Conservation (phyloP, 2,888 invertebrate species). For the Phymatocera aterrima region DNA sequence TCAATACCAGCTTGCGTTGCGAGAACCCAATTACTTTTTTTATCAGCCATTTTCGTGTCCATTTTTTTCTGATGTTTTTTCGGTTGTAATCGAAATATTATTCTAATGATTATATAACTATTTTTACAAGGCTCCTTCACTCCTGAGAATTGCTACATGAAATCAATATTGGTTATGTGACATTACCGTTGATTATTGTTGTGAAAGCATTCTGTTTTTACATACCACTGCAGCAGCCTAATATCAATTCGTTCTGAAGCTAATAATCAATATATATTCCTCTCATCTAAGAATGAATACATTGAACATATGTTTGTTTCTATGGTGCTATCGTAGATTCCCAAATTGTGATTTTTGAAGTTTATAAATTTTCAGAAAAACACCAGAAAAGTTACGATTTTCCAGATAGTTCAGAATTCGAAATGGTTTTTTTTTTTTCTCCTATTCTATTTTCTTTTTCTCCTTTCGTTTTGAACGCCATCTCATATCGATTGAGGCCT, state of each 20-base stretch:
- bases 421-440: not conserved
- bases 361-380: slow-evolving; percentile 55
- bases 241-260: slow-evolving; percentile 18
- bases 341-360: slow-evolving; percentile 59
- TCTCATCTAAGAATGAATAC: slow-evolving; percentile 64
- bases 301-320: slow-evolving; percentile 66
- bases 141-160: not conserved
- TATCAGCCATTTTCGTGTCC: not conserved
- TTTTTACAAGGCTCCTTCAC: slow-evolving; percentile 20
- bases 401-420: slow-evolving; percentile 9
- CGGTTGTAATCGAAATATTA: not conserved
- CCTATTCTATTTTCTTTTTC: slow-evolving; percentile 36
- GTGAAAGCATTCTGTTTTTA: not conserved
- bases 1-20: slow-evolving; percentile 7
- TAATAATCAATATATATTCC: slow-evolving; percentile 58
- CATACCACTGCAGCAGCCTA: slow-evolving; percentile 37
- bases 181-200: slow-evolving; percentile 13
- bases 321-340: slow-evolving; percentile 54
- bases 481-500: no score
- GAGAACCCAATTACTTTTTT: slow-evolving; percentile 23
- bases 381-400: slow-evolving; percentile 52
- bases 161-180: not conserved
- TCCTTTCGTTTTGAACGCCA: slow-evolving; percentile 52
- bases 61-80: not conserved
- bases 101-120: not conserved